Conservation (phyloP, 2,888 invertebrate species). For the Sceliomorpha sp. region DNA sequence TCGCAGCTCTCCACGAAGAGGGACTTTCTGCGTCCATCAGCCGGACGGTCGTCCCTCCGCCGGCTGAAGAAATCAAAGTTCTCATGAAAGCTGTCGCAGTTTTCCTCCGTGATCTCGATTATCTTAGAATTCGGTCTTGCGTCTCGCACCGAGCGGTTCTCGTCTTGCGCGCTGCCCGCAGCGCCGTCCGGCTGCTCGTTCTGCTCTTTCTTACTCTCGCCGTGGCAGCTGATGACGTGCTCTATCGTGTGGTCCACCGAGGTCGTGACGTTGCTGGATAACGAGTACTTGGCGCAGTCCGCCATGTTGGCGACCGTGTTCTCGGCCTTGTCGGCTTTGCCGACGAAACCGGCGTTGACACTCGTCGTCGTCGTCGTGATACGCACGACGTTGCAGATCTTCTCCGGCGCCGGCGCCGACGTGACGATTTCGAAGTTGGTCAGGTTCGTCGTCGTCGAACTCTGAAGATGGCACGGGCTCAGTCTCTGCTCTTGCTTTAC, state of each 20-base stretch:
- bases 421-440: slow-evolving; percentile 71
- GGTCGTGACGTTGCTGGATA: slow-evolving; percentile 66
- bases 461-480: slow-evolving; percentile 68
- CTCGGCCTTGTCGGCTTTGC: slow-evolving; percentile 77
- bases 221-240: slow-evolving; percentile 67
- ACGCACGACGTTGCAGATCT: slow-evolving; percentile 67
- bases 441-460: slow-evolving; percentile 58
- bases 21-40: slow-evolving; percentile 31
- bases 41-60: slow-evolving; percentile 59
- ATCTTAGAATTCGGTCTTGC: slow-evolving; percentile 65
- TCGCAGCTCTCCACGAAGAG: slow-evolving; percentile 30
- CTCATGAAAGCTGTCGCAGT: slow-evolving; percentile 76
- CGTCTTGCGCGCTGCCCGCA: slow-evolving; percentile 39
- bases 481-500: slow-evolving; percentile 72
- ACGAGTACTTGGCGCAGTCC: slow-evolving; percentile 69
- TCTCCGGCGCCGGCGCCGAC: slow-evolving; percentile 66
- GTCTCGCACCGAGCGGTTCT: slow-evolving; percentile 55
- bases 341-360: slow-evolving; percentile 81
- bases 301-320: slow-evolving; percentile 69
- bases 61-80: slow-evolving; percentile 73
- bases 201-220: slow-evolving; percentile 34
- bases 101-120: slow-evolving; percentile 75
- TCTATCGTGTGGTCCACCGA: slow-evolving; percentile 73
- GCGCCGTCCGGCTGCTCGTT: slow-evolving; percentile 53
- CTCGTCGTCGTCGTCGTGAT: slow-evolving; percentile 79